A percentile compares a stretch with the other conserved stretches of the same genome.
phyloP scores from a whole-genome alignment of 2,888 invertebrate genomes.

The Xestia ashworthii region DNA sequence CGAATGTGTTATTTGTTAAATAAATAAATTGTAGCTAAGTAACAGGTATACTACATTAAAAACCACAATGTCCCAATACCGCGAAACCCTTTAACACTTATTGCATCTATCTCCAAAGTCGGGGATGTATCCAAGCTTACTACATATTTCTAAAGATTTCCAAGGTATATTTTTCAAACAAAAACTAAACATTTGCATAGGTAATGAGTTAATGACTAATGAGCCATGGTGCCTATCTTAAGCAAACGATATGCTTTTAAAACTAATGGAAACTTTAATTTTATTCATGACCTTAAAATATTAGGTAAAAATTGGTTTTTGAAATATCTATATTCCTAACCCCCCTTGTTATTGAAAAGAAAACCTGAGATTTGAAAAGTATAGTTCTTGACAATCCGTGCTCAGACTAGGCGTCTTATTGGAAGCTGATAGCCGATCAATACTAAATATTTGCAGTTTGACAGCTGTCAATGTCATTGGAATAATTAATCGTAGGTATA shows the following conservation, averaged over 20 bases:
- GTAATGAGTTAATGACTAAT: conserved; percentile 15
- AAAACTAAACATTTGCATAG: conserved; percentile 7
- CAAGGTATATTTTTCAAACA: background rate
- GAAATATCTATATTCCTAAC: no score
- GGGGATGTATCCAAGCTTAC: background rate
- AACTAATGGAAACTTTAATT: background rate
- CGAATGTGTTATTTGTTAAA: no score
- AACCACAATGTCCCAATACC: background rate
- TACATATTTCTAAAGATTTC: background rate
- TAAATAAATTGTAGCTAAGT: background rate
- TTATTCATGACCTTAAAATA: background rate
- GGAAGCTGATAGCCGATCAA: background rate
- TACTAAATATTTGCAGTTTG: conserved; percentile 5
- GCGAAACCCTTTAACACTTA: background rate
- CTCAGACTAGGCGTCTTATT: background rate
- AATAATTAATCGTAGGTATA: background rate
- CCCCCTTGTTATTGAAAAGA: no score
- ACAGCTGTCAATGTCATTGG: conserved; percentile 8
- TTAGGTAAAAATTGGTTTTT: background rate
- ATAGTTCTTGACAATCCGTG: background rate
- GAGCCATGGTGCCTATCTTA: conserved; percentile 6
- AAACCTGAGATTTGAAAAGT: no score
- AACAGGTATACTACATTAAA: background rate
- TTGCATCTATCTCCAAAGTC: background rate
- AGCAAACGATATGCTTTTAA: conserved; percentile 17